Conservation (phyloP, 1,140 invertebrate genomes). For the Penaeus chinensis region DNA sequence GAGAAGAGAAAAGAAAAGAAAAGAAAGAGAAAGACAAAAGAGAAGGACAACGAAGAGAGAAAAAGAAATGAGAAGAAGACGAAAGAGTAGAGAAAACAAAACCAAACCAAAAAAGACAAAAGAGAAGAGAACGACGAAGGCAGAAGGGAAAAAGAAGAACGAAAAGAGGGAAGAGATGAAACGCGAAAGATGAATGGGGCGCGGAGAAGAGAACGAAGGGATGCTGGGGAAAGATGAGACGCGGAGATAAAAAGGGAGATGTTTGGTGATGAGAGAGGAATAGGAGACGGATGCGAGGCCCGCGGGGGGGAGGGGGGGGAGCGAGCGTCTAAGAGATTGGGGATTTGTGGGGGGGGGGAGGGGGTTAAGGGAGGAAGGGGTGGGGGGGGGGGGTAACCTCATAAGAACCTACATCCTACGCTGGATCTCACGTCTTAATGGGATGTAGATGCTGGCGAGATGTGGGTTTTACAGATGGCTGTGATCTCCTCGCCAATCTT, state of each 20-base stretch:
- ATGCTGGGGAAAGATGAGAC: not conserved
- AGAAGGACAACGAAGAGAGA: slow-evolving; percentile 20
- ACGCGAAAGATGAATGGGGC: not conserved
- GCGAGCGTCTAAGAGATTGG: too few relatives aligned
- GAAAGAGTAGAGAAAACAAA: not conserved
- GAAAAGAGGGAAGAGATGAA: not conserved
- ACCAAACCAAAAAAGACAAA: not conserved
- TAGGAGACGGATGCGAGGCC: too few relatives aligned
- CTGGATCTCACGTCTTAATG: too few relatives aligned
- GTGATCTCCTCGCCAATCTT: not conserved
- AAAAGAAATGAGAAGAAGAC: slow-evolving; percentile 6
- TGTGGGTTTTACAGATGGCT: not conserved
- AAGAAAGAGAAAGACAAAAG: not conserved
- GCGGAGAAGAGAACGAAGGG: not conserved
- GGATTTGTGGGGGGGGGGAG: not conserved
- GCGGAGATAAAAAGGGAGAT: not conserved
- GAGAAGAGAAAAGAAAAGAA: not conserved
- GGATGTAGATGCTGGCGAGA: too few relatives aligned
- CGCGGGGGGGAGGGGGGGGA: not conserved
- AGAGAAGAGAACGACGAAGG: not conserved
- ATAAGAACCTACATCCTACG: too few relatives aligned
- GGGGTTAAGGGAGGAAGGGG: not conserved
- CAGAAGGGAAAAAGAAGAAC: not conserved
- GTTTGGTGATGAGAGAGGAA: not conserved
- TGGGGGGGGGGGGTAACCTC: not conserved